phyloP scores from a whole-genome alignment of 2,797 vertebrate genomes.

The Mustela erminea region DNA sequence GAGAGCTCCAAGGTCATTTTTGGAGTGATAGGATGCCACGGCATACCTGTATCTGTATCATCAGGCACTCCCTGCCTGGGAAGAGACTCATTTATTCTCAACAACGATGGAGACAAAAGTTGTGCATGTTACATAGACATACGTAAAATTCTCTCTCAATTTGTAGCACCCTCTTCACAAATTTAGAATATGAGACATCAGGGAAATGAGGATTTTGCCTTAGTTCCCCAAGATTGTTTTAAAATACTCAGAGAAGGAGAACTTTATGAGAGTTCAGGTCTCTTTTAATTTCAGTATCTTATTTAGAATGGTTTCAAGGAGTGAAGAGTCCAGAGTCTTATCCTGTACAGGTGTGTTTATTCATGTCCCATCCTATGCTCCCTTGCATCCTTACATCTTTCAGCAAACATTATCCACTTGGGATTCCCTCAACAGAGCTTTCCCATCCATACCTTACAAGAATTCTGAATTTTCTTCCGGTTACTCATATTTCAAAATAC shows the following conservation, averaged over 20 bases:
- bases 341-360: neutral
- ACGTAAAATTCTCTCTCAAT: neutral
- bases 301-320: neutral
- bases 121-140: neutral
- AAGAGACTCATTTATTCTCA: neutral
- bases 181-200: neutral
- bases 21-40: neutral
- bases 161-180: neutral
- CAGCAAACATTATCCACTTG: neutral
- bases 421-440: neutral
- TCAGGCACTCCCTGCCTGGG: neutral
- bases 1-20: neutral
- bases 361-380: neutral
- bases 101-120: neutral
- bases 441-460: neutral
- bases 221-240: neutral
- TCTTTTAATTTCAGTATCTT: neutral
- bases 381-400: neutral
- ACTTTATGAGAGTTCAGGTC: neutral
- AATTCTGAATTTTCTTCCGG: constrained; percentile 34
- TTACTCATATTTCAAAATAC: constrained; percentile 50
- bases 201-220: neutral
- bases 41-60: neutral
- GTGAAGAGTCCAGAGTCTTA: neutral
- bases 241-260: neutral